Base-by-base conservation (phyloP, 1,140 invertebrate genomes). In the Mycetomoellerius zeteki region DNA sequence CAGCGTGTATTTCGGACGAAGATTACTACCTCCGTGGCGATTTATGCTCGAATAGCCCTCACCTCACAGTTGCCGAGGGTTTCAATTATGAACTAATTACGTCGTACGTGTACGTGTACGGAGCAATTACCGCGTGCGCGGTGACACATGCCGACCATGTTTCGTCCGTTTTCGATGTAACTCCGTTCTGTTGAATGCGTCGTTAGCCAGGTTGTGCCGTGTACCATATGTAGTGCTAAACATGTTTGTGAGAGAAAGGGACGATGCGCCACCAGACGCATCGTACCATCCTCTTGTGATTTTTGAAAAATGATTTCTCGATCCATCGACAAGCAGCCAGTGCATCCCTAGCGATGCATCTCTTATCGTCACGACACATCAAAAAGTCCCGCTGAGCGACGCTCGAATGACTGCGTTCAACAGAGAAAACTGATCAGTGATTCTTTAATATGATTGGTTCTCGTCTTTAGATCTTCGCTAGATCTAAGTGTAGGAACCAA, bases 11-110 rank as follows among this genome's bases (percentile, higher is more conserved):
- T 30, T 47, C n/a, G 37, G 24, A 82, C 12, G 33, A 72, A 75
- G 67, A 60, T 75, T 56, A 43, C 14, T 6, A 47, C 24, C 24
- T 73, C 21, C 67, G 19, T 24, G 37, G 27, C 37, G 54, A 84
- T 84, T 73, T 75, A 75, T 50, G 27, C 54, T 3, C 30, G 37
- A 50, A 58, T 75, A 24, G 73, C 73, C 60, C n/a, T 77, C 30
- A 52, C 19, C 30, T 47, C 60, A 27, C 27, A 52, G 64, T 50
- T 60, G 84, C 89, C 56, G 80, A 81, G 73, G 37, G 90, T 92
- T 94, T 94, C 90, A 94, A 94, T 95, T 94, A 94, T 90, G 90
- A 91, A 91, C 92, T 94, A 94, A 95, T 95, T 94, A 93, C 91
- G 86, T 73, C 72, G 27, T 64, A 73, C 64, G 76, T 72, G 85